Evolutionary conservation across 2,888 invertebrate genomes (phyloP).

Genomic region (Sarcophaga rosellei): DNA sequence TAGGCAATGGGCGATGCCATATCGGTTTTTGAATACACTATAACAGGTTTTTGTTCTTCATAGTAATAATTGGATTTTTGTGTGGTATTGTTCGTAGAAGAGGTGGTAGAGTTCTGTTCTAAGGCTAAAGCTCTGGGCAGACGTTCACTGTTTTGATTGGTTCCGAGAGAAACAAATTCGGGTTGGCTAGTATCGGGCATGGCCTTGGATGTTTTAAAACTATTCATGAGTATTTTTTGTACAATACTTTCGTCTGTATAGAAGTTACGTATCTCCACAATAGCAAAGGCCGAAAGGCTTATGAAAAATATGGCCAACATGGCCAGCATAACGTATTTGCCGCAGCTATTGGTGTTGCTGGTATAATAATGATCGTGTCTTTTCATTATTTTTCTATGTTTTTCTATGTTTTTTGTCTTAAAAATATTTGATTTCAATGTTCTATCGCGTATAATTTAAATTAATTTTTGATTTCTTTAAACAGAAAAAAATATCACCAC

Average conservation of each 20-base stretch:
- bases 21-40: slow-evolving; percentile 68
- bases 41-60: slow-evolving; percentile 70
- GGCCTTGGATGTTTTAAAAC: slow-evolving; percentile 12
- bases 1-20: slow-evolving; percentile 16
- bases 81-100: background rate
- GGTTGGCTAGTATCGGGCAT: too few species aligned
- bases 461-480: slow-evolving; percentile 3
- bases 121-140: slow-evolving; percentile 29
- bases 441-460: background rate
- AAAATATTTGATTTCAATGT: background rate
- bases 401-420: background rate
- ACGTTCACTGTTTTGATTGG: slow-evolving; percentile 13
- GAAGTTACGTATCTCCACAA: slow-evolving; percentile 37
- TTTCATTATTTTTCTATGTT: slow-evolving; percentile 33
- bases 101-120: background rate
- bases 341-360: background rate
- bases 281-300: slow-evolving; percentile 17
- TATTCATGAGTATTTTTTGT: slow-evolving; percentile 44
- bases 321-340: slow-evolving; percentile 15
- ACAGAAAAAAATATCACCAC: background rate
- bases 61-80: slow-evolving; percentile 57
- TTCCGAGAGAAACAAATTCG: too few species aligned
- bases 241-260: slow-evolving; percentile 42
- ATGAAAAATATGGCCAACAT: slow-evolving; percentile 40
- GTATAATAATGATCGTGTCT: slow-evolving; percentile 36